Conservation (phyloP, 2,888 invertebrate species). For the Germaria angustata region DNA sequence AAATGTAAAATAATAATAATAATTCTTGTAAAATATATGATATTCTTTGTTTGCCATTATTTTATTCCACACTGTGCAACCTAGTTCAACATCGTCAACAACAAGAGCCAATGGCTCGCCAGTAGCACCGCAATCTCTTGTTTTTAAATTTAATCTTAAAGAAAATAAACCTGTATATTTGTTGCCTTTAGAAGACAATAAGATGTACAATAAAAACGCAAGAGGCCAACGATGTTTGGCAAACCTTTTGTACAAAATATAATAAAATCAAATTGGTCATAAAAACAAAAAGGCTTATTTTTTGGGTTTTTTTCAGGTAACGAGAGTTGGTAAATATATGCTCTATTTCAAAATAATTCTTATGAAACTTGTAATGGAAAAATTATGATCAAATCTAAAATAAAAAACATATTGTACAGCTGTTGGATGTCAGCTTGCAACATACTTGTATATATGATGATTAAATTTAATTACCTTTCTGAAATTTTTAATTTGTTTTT, state of each 20-base stretch:
- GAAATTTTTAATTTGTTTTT: too few relatives aligned
- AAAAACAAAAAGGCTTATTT: slow-evolving; percentile 11
- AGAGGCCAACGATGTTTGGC: slow-evolving; percentile 41
- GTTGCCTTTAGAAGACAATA: slow-evolving; percentile 2
- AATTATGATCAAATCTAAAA: too few relatives aligned
- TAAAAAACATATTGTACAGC: too few relatives aligned
- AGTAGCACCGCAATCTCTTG: slow-evolving; percentile 58
- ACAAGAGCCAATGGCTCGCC: slow-evolving; percentile 35
- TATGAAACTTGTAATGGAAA: too few relatives aligned
- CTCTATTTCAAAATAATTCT: slow-evolving; percentile 18
- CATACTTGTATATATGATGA: too few relatives aligned
- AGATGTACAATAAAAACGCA: background rate
- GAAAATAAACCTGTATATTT: slow-evolving; percentile 42
- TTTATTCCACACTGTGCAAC: background rate
- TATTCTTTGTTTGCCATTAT: too few relatives aligned
- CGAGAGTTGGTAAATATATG: slow-evolving; percentile 35
- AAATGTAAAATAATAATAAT: too few relatives aligned
- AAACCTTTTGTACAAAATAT: slow-evolving; percentile 35
- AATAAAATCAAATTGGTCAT: slow-evolving; percentile 22
- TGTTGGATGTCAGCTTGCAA: too few relatives aligned
- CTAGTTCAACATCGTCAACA: slow-evolving; percentile 14
- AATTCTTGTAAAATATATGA: too few relatives aligned
- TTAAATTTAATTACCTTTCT: too few relatives aligned
- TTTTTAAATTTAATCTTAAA: slow-evolving; percentile 59
- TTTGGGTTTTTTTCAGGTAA: background rate